Base-by-base conservation (phyloP, 1,140 invertebrate genomes). In the Drosophila biarmipes region DNA sequence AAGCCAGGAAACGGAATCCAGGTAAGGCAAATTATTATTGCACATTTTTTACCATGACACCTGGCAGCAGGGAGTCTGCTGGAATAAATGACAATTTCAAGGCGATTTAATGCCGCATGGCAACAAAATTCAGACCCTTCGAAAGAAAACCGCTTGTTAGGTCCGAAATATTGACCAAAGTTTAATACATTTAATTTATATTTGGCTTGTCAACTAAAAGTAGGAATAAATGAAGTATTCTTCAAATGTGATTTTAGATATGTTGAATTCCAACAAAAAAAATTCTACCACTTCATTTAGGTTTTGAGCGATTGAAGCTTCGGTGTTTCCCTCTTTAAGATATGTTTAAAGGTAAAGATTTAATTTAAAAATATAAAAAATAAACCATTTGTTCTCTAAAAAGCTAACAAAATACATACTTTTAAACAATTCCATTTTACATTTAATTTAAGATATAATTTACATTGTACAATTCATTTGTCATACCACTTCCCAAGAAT, bases 41-140 rank as follows among this genome's bases (percentile, higher is more conserved):
- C 80, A 79, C 58, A 75, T 77, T 64, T 75, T 66, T 37, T 42
- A 19, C 34, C 31, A 40, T 49, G 48, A 21, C 43, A 40, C 52
- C 42, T 10, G n/a, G 8, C 27, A 54, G 27, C 11, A 37, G 21
- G 17, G 24, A 63, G 43, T 42, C 58, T 37, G 59, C 66, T 71
- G 64, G 72, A 86, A 62, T 67, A 75, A 85, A 85, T 80, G 80
- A 77, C 76, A 80, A 77, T 85, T 85, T 76, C 40, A 85, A 85
- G 80, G 80, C 80, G 80, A 69, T 85, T 85, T 76, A 79, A 79
- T 76, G 72, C 53, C 40, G 34, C 57, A 64, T 61, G 69, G 46
- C 64, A 27, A 57, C 63, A 40, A 37, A 24, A 42, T 34, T 35
- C 21, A 21, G 24, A 46, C 21, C 61, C 31, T 21, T 37, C 31